phyloP scores from a whole-genome alignment of 1,140 invertebrate genomes.

The Popillia japonica region DNA sequence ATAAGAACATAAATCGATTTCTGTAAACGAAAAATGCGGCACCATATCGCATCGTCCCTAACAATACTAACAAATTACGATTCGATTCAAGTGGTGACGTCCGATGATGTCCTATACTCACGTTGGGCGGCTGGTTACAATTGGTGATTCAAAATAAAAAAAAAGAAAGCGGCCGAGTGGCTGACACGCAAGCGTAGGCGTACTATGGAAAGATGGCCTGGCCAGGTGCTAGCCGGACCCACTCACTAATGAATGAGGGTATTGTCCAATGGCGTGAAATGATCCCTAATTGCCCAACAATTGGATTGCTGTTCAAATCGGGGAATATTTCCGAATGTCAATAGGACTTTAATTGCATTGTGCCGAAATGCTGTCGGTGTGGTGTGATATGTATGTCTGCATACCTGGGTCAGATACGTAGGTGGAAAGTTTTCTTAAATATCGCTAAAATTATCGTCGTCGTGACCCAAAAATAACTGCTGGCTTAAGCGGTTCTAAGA shows the following conservation, averaged over 20 bases:
- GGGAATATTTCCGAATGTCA: conserved; percentile 53
- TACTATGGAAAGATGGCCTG: conserved; percentile 3
- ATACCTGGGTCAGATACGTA: no score
- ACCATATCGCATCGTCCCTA: neutral
- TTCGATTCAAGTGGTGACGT: conserved; percentile 12
- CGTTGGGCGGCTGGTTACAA: neutral
- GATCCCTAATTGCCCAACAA: conserved; percentile 58
- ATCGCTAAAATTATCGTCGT: no score
- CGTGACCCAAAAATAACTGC: no score
- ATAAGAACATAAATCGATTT: neutral
- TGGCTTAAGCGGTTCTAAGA: no score
- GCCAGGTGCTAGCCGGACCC: conserved; percentile 41
- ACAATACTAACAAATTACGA: conserved; percentile 23
- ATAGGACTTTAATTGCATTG: conserved; percentile 52
- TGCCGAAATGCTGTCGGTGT: no score
- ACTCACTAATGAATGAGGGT: conserved; percentile 54
- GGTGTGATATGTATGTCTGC: no score
- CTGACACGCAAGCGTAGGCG: neutral
- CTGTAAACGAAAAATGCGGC: neutral
- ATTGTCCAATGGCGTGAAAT: conserved; percentile 57
- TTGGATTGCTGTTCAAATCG: conserved; percentile 48
- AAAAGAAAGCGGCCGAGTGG: neutral
- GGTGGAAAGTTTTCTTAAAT: no score
- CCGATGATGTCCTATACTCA: neutral
- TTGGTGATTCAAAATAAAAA: neutral